A percentile compares a stretch with the other conserved stretches of the same genome.
phyloP scores from a whole-genome alignment of 2,888 invertebrate genomes.

The Pyrochroa serraticornis region DNA sequence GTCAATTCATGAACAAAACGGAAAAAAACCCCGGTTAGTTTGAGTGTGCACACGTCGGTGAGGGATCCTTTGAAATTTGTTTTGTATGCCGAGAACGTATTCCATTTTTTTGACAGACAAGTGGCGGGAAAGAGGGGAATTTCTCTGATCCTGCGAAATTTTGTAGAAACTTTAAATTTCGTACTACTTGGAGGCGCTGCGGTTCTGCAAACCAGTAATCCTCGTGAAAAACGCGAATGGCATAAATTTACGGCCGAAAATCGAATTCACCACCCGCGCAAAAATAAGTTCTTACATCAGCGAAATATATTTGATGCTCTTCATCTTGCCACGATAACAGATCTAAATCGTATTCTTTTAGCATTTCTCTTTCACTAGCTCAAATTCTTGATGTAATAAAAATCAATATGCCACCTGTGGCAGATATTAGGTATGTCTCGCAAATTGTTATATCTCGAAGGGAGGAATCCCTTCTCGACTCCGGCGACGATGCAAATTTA shows the following conservation, averaged over 20 bases:
- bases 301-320: constrained; percentile 41
- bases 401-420: constrained; percentile 43
- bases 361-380: constrained; percentile 33
- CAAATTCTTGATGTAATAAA: constrained; percentile 37
- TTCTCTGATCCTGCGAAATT: constrained; percentile 24
- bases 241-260: constrained; percentile 38
- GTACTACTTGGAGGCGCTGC: constrained; percentile 22
- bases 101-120: constrained; percentile 27
- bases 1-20: too few relatives aligned
- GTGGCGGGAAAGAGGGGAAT: constrained; percentile 9
- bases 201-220: constrained; percentile 35
- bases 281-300: constrained; percentile 43
- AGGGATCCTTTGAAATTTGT: constrained; percentile 5
- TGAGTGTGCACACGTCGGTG: neutral
- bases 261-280: constrained; percentile 43
- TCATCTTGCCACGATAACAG: constrained; percentile 34
- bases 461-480: neutral
- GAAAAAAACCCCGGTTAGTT: too few relatives aligned
- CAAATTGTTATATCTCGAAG: constrained; percentile 8
- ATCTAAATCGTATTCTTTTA: constrained; percentile 39
- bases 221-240: constrained; percentile 32
- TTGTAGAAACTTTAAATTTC: constrained; percentile 30
- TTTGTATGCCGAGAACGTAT: constrained; percentile 23
- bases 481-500: constrained; percentile 1
- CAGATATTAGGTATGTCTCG: constrained; percentile 24